Conservation (phyloP, 2,888 invertebrate species). For the Athrips mouffetella region DNA sequence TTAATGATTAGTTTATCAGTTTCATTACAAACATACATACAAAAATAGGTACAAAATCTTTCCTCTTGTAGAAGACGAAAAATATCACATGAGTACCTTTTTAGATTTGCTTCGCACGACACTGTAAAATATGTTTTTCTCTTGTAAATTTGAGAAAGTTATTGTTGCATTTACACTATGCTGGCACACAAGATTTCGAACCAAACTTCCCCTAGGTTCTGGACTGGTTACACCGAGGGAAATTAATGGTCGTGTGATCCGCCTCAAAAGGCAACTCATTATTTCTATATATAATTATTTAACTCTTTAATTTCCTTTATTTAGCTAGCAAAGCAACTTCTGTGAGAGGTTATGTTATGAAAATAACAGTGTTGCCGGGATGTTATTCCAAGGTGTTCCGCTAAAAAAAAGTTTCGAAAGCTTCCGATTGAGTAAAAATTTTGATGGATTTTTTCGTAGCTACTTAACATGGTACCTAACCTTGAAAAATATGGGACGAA, state of each 20-base stretch:
- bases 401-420: no score
- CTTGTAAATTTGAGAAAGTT: constrained; percentile 23
- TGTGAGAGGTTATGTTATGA: constrained; percentile 1
- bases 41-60: no score
- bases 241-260: constrained; percentile 25
- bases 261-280: constrained; percentile 40
- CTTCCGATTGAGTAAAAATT: no score
- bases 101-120: constrained; percentile 53
- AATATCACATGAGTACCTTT: constrained; percentile 39
- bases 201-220: constrained; percentile 23
- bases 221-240: constrained; percentile 24
- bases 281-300: constrained; percentile 2
- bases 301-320: no score
- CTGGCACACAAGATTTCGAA: constrained; percentile 29
- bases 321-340: no score
- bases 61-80: no score
- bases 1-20: no score
- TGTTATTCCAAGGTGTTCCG: no score
- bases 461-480: no score
- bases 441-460: no score
- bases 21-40: no score
- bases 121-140: constrained; percentile 28
- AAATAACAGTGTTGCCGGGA: not conserved
- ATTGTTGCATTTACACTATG: constrained; percentile 47
- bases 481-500: no score